Evolutionary conservation across 2,113 vertebrate genomes (phyloP).

Genomic region (Genyomyrus donnyi): DNA sequence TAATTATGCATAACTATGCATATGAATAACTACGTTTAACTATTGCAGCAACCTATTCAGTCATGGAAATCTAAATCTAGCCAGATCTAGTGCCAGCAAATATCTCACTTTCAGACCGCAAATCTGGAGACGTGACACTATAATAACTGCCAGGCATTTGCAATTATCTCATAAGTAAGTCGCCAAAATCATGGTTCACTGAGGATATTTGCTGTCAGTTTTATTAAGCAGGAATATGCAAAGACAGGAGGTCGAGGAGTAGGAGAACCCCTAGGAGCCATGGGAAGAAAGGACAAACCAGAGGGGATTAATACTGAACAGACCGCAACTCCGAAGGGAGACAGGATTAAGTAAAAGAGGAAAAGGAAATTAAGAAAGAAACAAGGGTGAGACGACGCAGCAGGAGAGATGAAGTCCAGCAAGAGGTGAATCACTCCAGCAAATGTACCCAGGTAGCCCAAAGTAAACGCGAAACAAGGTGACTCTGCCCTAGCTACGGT

Average conservation of each 20-base stretch:
- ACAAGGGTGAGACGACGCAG: not conserved
- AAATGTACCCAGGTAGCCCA: not conserved
- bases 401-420: not conserved
- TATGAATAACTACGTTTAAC: not conserved
- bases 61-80: not conserved
- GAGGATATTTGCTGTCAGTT: not conserved
- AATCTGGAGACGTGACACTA: not conserved
- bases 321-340: conserved; percentile 5
- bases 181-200: not conserved
- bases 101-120: not conserved
- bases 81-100: not conserved
- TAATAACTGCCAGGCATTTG: not conserved
- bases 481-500: not conserved
- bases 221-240: not conserved
- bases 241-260: not conserved
- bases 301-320: conserved; percentile 15
- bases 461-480: not conserved
- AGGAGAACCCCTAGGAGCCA: not conserved
- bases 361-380: conserved; percentile 12
- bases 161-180: not conserved
- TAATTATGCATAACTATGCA: not conserved
- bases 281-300: not conserved
- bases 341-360: conserved; percentile 10
- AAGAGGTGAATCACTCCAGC: not conserved
- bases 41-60: not conserved